Conservation (phyloP, 2,888 invertebrate genomes). For the Scaptodrosophila latifasciaeformis region DNA sequence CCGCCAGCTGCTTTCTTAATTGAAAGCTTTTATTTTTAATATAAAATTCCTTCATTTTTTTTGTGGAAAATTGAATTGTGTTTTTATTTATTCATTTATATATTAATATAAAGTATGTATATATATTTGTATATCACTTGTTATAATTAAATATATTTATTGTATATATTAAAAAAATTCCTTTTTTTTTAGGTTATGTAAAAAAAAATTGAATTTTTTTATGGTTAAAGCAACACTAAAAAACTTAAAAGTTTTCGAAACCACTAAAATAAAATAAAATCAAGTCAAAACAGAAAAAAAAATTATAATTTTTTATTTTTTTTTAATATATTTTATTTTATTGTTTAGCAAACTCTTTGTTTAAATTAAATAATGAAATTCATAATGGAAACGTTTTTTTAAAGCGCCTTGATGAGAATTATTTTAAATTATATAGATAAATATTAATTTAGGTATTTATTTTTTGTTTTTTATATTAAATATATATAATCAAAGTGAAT, state of each 20-base stretch:
- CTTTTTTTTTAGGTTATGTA: not conserved
- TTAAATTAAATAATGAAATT: slow-evolving; percentile 48
- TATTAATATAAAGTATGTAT: slow-evolving; percentile 8
- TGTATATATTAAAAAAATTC: not conserved
- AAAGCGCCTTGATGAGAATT: slow-evolving; percentile 49
- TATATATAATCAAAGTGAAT: slow-evolving; percentile 8
- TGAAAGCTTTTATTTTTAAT: too few relatives aligned
- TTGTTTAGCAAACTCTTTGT: slow-evolving; percentile 42
- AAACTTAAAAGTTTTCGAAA: too few relatives aligned
- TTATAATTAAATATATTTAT: slow-evolving; percentile 12
- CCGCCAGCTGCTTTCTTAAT: too few relatives aligned
- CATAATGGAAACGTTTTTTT: slow-evolving; percentile 53
- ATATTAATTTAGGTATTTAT: not conserved
- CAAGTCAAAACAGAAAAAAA: not conserved
- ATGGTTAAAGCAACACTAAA: not conserved
- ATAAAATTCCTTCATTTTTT: too few relatives aligned
- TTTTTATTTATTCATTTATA: slow-evolving; percentile 19
- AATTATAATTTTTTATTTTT: slow-evolving; percentile 4
- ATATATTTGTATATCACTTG: slow-evolving; percentile 18
- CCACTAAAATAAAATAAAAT: too few relatives aligned
- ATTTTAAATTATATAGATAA: slow-evolving; percentile 49
- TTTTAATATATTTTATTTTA: slow-evolving; percentile 5
- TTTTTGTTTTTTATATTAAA: not conserved
- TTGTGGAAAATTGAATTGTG: slow-evolving; percentile 13
- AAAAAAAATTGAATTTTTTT: not conserved